Base-by-base conservation (phyloP, 2,888 invertebrate species). In the Eubasilissa splendida region DNA sequence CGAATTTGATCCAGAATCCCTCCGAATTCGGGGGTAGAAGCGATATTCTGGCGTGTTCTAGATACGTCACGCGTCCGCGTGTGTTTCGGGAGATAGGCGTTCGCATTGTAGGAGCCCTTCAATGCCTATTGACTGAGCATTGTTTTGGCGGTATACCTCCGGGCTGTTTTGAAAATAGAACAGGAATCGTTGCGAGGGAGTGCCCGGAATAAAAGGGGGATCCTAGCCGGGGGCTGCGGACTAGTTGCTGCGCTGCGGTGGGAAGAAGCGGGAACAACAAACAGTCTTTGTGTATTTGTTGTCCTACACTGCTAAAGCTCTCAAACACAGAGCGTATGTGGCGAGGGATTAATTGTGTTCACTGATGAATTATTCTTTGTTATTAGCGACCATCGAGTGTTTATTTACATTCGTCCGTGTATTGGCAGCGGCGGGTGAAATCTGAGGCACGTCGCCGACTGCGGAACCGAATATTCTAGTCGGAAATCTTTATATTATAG, bases 91-190 rank as follows among this genome's bases (percentile, higher is more conserved):
- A 59, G 80, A 71, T 71, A 70, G 59, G 68, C 66, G 68, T 58
- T 77, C 74, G 78, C 54, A 78, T 74, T 75, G 73, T 74, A 22
- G 76, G 50, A 76, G 52, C 71, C 82, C 68, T 66, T 60, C 75
- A 79, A 77, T 80, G 80, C 78, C 77, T 80, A 82, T 82, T 82
- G 83, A 83, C 81, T 83, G 82, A 79, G 82, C 79, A 83, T 83
- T 83, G 83, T 83, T 82, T 82, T 79, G 79, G 80, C 79, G 83
- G 83, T 80, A 75, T 78, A 71, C 71, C 80, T 78, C 76, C 65
- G 75, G 83, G 83, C 77, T 83, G 81, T 83, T 83, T 82, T 83
- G 78, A 81, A 81, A 83, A 83, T 81, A 81, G 80, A 83, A 66
- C 79, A 59, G 70, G 50, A 58, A 68, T 59, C 66, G 77, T 75